Percentiles rank a stretch among this genome's conserved stretches.
phyloP scores from a whole-genome alignment of 2,888 invertebrate species.

The Caenorhabditis sp. region DNA sequence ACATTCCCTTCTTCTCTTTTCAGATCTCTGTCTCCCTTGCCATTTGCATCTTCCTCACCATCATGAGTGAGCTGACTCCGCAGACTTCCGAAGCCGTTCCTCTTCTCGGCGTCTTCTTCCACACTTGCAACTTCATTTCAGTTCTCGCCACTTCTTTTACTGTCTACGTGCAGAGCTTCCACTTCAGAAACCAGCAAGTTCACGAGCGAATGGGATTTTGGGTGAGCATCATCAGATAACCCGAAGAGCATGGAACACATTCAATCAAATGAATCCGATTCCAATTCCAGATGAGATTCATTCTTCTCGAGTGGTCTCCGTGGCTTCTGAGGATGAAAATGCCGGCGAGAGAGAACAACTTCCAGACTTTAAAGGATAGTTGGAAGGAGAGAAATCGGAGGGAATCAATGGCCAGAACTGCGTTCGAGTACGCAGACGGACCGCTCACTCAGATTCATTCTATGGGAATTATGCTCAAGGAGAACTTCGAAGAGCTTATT shows the following conservation, averaged over 20 bases:
- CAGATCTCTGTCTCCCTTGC: conserved; percentile 76
- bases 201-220: conserved; percentile 74
- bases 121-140: conserved; percentile 75
- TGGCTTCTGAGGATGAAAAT: conserved; percentile 72
- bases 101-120: conserved; percentile 74
- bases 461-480: conserved; percentile 64
- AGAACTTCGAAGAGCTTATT: conserved; percentile 68
- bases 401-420: conserved; percentile 64
- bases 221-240: no score
- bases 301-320: conserved; percentile 73
- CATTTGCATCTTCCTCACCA: conserved; percentile 75
- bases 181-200: conserved; percentile 70
- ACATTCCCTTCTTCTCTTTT: not conserved
- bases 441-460: conserved; percentile 64
- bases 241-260: no score
- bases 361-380: conserved; percentile 61
- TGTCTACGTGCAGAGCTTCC: conserved; percentile 74
- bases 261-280: not conserved
- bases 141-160: conserved; percentile 74
- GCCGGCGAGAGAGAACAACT: conserved; percentile 66
- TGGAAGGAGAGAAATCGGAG: conserved; percentile 61
- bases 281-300: conserved; percentile 67
- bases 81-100: conserved; percentile 76
- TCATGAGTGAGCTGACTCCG: conserved; percentile 75
- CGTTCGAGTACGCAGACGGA: conserved; percentile 70